These are phyloP conservation scores for Chrysodeixis includens DNA, from an alignment of 2,888 invertebrate genomes.

Conservation along the genomic window DNA sequence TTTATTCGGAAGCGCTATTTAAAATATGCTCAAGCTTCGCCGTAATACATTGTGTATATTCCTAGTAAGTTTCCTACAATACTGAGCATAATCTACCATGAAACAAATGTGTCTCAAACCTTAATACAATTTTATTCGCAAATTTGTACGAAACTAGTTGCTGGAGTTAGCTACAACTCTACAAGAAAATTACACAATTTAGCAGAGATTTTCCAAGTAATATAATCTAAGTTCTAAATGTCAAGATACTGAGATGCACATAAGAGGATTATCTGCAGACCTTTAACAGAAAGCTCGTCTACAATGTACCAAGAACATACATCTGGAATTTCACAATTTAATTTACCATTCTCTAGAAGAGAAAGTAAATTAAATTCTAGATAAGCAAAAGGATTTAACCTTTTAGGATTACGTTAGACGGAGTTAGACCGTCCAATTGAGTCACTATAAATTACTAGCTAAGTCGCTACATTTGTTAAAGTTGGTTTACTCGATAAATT, in stretches of 20 bases:
- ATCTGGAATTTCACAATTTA: neutral
- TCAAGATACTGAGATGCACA: constrained; percentile 36
- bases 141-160: too few relatives aligned
- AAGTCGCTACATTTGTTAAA: too few relatives aligned
- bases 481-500: constrained; percentile 9
- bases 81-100: too few relatives aligned
- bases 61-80: too few relatives aligned
- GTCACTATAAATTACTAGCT: neutral
- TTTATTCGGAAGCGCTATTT: too few relatives aligned
- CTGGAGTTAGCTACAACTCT: neutral
- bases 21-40: too few relatives aligned
- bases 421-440: constrained; percentile 16
- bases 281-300: constrained; percentile 6
- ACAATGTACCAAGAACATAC: neutral
- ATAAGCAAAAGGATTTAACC: neutral
- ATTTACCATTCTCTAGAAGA: neutral
- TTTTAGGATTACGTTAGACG: constrained; percentile 1
- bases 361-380: neutral
- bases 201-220: neutral
- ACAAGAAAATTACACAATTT: neutral
- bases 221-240: constrained; percentile 40
- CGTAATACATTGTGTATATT: too few relatives aligned
- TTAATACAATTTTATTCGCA: too few relatives aligned
- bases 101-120: too few relatives aligned
- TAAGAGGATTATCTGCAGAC: constrained; percentile 27